phyloP scores from a whole-genome alignment of 2,113 vertebrate species.

The Otolemur garnettii region DNA sequence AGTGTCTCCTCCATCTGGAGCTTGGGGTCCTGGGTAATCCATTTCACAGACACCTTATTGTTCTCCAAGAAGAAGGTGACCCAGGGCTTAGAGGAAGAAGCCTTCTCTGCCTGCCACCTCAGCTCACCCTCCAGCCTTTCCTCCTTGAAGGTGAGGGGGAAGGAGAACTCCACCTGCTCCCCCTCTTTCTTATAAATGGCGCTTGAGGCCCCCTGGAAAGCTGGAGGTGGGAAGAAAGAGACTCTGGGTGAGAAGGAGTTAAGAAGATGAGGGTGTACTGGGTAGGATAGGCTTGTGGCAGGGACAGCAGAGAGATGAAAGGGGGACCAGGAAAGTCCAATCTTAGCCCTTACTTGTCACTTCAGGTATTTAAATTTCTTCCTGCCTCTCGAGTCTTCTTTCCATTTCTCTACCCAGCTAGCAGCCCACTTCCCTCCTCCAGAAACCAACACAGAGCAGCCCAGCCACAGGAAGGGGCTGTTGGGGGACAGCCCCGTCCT shows the following conservation, averaged over 20 bases:
- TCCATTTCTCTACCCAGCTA: not conserved
- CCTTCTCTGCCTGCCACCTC: not conserved
- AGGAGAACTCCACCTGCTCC: conserved; percentile 31
- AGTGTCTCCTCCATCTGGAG: accelerated
- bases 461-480: not conserved
- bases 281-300: not conserved
- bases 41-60: not conserved
- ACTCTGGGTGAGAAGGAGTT: not conserved
- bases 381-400: not conserved
- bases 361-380: not conserved
- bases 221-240: conserved; percentile 51
- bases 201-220: not conserved
- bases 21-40: accelerated
- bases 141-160: not conserved
- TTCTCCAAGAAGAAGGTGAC: conserved; percentile 48
- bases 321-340: not conserved
- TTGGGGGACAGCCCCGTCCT: not conserved
- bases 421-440: not conserved
- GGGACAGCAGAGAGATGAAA: not conserved
- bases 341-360: not conserved
- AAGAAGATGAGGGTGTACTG: not conserved
- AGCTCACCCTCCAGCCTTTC: conserved; percentile 2
- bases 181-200: conserved; percentile 33
- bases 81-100: not conserved
- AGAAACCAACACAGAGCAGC: not conserved